Evolutionary conservation across 2,113 vertebrate genomes (phyloP), one percentile per base, ranked within the genome.

Genomic region (Neodontobutis hainanensis): DNA sequence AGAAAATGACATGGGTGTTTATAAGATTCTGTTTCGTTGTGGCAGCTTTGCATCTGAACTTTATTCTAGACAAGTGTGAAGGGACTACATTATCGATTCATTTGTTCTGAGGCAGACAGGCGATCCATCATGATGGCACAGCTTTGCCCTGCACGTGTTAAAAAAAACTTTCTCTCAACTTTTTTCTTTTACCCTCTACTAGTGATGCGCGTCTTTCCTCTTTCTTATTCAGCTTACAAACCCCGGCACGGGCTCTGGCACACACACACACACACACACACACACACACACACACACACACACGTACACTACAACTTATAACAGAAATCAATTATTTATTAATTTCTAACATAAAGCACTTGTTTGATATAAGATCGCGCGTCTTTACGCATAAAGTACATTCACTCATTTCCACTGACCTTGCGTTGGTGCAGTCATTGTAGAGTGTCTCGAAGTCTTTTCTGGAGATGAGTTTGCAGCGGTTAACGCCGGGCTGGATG

Each of bases 351-450:
- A 34, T 10, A 36, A 70, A 15, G n/a, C 48, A 47, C 38, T 62
- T 42, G 42, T 53, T 63, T 71, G 48, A 10, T 2, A n/a, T 11
- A 70, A 27, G n/a, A n/a, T n/a, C n/a, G n/a, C 19, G 66, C 77
- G 83, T 67, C 78, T 90, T 88, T 89, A 85, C 87, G 85, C 88
- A 69, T 82, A 11, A 15, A 9, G 10, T 35, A 57, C 6, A 19
- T 36, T 9, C 15, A 11, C 10, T 15, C 36, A 43, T 36, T 42
- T 11, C 11, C 68, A 78, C 91, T 94, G 81, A 98, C 96, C 96
- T 98, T n/a, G 96, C 96, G 68, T 98, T 98, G 85, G 96, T 98
- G 94, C 96, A 98, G 92, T 98, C 96, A 87, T 97, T 98, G 93
- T 98, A 98, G 62, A 98, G 94, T 36, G 96, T 97, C 93, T 98